Conservation (phyloP, 2,888 invertebrate genomes). For the Tupiocoris notatus region DNA sequence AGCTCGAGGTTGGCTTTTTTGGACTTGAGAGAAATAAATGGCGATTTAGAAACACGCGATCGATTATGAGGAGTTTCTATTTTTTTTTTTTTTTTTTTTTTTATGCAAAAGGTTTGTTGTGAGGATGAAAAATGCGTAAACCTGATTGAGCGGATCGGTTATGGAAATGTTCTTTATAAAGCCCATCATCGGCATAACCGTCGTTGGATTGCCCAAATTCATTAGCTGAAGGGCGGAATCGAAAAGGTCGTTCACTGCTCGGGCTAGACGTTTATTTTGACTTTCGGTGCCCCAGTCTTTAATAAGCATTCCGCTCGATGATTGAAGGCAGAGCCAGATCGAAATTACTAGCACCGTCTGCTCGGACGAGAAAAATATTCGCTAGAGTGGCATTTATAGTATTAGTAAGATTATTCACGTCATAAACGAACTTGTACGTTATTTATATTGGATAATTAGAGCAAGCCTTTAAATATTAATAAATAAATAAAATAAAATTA, state of each 20-base stretch:
- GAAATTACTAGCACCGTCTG: not conserved
- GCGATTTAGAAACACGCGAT: not conserved
- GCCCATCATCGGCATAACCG: slow-evolving; percentile 23
- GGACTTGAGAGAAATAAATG: not conserved
- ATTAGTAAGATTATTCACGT: no score
- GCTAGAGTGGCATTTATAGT: no score
- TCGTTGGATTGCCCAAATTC: slow-evolving; percentile 28
- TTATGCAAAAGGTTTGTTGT: not conserved
- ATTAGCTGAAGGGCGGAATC: slow-evolving; percentile 25
- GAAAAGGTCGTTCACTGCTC: slow-evolving; percentile 43
- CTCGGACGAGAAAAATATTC: not conserved
- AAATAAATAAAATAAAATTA: no score
- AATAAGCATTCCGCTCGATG: slow-evolving; percentile 36
- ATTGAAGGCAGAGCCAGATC: not conserved
- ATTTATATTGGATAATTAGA: no score
- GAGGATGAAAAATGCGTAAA: no score
- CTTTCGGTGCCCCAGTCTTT: slow-evolving; percentile 45
- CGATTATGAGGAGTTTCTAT: no score
- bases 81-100: not conserved
- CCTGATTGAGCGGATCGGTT: slow-evolving; percentile 4
- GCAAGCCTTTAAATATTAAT: no score
- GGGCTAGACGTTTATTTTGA: slow-evolving; percentile 44
- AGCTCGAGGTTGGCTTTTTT: slow-evolving; percentile 23
- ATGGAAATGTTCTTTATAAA: slow-evolving; percentile 22
- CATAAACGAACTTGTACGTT: no score